Base-by-base conservation (phyloP, 2,888 invertebrate genomes). In the Allacma fusca region DNA sequence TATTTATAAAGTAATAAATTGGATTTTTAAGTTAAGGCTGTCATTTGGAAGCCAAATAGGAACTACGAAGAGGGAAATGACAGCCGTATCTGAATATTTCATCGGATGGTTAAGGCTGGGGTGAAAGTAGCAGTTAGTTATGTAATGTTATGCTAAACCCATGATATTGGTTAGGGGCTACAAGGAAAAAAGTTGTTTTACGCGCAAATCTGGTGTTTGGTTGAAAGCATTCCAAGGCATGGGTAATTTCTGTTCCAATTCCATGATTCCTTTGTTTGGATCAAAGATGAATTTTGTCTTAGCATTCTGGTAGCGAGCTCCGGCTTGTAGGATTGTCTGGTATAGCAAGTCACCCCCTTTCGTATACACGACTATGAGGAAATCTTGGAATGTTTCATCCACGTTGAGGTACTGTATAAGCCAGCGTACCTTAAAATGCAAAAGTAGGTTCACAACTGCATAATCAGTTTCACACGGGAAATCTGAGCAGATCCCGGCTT, bases 151-250 rank as follows among this genome's bases (percentile, higher is more conserved):
- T 34, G 5, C 34, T 34, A 9, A 34, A 34, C 4, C 34, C 34
- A 34, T n/a, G n/a, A n/a, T n/a, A n/a, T 7, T 34, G 34, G 34
- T 4, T 34, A 34, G 34, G 9, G 9, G 34, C 34, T 34, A 34
- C 9, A 50, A 19, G 2, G 2, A 19, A 50, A 50, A 50, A n/a
- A 68, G 1, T 23, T 19, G 29, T 19, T 83, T 85, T 86, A 89
- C 89, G 85, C 90, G 89, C 85, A 94, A 94, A 85, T 92, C 92
- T 0, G 95, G 95, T 0, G 94, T 93, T 82, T 93, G 91, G 86
- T 95, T 94, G 86, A 95, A 95, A 0, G 94, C 92, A 86, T 95
- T 94, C 95, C 95, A 95, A 0, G 95, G 93, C 91, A 95, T 93
- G 0, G 95, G 95, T 62, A 96, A 88, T 85, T 95, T 95, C 85